Evolutionary conservation across 2,797 vertebrate genomes (phyloP), one percentile per base, ranked within the genome.

Genomic region (Nannoperca australis): DNA sequence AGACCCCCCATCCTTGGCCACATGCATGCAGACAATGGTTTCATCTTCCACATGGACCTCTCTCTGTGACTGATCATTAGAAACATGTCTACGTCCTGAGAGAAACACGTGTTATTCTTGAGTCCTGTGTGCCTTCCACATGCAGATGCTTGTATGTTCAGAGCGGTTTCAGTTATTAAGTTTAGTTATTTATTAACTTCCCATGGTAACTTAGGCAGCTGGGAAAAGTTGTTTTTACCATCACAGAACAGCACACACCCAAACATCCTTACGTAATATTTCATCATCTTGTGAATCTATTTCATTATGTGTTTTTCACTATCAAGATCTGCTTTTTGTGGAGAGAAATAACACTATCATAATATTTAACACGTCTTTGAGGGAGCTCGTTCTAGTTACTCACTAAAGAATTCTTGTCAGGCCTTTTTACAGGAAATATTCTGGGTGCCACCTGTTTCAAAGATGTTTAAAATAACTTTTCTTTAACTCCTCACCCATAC

Each of bases 1-100:
- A 88, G 64, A 81, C 72, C 54, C 36, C 15, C 22, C 30, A 22
- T 5, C 59, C 20, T 3, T 67, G n/a, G 42, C 40, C 58, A 44
- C 45, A 83, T 14, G 0, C 22, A 79, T n/a, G n/a, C 47, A 70
- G 40, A 83, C 54, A 27, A 53, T 71, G 58, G 64, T 45, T 54
- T 63, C 40, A 66, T 61, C 61, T 60, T 54, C 20, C 22, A 61
- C n/a, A 40, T 0, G 27, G n/a, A 8, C 3, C 14, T 45, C 2
- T 53, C 47, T 55, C 15, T 22, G 2, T 7, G 11, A 59, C 38
- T 40, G 69, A 6, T 49, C 45, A 22, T 18, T 11, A 40, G 34
- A 85, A 50, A 55, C 11, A 20, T 5, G 18, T 45, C 17, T 58
- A 0, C 10, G 17, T 38, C 44, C 27, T 32, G 32, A 72, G 15